phyloP scores from a whole-genome alignment of 2,797 vertebrate genomes.

The Etheostoma nigrum region DNA sequence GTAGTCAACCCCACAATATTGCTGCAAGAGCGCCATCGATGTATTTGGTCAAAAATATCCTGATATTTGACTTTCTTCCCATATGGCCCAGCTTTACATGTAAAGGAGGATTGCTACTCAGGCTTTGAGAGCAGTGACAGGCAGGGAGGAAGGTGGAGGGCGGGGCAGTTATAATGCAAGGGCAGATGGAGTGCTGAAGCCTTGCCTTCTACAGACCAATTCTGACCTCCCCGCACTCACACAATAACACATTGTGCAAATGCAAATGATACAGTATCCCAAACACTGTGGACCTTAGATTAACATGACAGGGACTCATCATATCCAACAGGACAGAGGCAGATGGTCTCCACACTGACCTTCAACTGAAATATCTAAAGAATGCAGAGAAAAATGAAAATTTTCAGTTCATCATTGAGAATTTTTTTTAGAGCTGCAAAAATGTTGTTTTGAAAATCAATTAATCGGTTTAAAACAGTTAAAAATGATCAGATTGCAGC shows the following conservation, averaged over 20 bases:
- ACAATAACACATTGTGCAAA: slow-evolving; percentile 39
- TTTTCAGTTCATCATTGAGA: background rate
- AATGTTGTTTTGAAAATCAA: too few relatives aligned
- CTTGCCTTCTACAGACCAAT: slow-evolving; percentile 51
- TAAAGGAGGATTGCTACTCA: slow-evolving; percentile 18
- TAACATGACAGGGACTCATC: slow-evolving; percentile 36
- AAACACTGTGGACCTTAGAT: slow-evolving; percentile 28
- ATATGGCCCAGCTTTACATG: background rate
- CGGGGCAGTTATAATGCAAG: slow-evolving; percentile 52
- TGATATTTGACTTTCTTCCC: too few relatives aligned
- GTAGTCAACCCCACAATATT: too few relatives aligned
- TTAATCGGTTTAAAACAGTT: too few relatives aligned
- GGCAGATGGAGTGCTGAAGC: slow-evolving; percentile 66
- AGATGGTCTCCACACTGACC: slow-evolving; percentile 1
- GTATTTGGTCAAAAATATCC: too few relatives aligned
- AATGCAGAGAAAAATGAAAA: background rate
- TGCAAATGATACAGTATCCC: slow-evolving; percentile 42
- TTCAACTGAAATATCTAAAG: background rate
- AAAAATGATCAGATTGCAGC: too few relatives aligned
- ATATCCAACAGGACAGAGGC: slow-evolving; percentile 18
- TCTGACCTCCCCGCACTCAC: slow-evolving; percentile 31
- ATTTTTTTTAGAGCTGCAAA: too few relatives aligned
- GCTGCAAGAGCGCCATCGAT: too few relatives aligned
- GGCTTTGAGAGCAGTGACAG: slow-evolving; percentile 33
- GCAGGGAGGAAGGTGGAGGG: slow-evolving; percentile 20